Evolutionary conservation across 2,797 vertebrate species (phyloP).

Genomic region (Triplophysa bombifrons): DNA sequence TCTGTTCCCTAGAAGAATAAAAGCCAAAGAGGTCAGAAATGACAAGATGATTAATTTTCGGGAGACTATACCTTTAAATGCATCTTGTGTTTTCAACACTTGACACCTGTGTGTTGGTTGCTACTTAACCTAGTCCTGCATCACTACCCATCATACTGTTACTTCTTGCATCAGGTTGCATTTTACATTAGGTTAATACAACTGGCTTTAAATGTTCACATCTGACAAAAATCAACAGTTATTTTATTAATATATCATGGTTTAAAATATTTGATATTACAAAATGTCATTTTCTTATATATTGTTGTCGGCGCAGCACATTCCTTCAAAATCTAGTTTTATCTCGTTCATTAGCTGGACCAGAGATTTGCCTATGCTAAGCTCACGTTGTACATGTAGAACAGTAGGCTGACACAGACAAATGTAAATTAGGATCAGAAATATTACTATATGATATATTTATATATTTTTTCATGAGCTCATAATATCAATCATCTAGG

Average conservation of each 20-base stretch:
- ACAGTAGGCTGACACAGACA: neutral
- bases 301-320: neutral
- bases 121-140: too few relatives aligned
- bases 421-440: neutral
- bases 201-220: neutral
- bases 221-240: neutral
- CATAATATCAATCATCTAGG: slow-evolving; percentile 38
- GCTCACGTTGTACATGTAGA: neutral
- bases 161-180: too few relatives aligned
- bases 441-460: neutral
- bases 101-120: too few relatives aligned
- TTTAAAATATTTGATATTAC: neutral
- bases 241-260: neutral
- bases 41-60: too few relatives aligned
- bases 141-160: too few relatives aligned
- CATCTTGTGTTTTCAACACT: slow-evolving; percentile 9
- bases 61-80: neutral
- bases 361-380: neutral
- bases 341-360: neutral
- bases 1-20: too few relatives aligned
- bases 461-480: neutral
- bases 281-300: neutral
- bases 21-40: too few relatives aligned
- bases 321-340: neutral
- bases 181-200: too few relatives aligned